phyloP scores from a whole-genome alignment of 2,888 invertebrate species.

The Rhodophaea formosa region DNA sequence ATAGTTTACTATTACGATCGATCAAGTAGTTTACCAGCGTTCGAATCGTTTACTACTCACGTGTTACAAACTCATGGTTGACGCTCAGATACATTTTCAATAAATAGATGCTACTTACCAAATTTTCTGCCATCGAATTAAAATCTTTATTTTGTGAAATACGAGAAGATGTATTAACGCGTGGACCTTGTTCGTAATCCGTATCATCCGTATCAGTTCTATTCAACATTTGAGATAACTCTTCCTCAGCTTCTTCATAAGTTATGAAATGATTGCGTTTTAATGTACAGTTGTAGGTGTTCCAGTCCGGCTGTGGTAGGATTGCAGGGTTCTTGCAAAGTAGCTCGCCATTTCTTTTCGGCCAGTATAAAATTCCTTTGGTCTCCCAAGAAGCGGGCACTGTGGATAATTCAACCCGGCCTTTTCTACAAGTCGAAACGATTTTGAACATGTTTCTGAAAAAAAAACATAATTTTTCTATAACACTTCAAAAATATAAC shows the following conservation, averaged over 20 bases:
- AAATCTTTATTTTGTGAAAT: conserved; percentile 16
- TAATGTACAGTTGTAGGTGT: conserved; percentile 17
- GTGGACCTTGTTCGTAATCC: conserved; percentile 13
- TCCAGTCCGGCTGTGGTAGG: conserved; percentile 6
- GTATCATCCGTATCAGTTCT: conserved; percentile 12
- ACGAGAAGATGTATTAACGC: conserved; percentile 15
- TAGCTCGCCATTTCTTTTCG: conserved; percentile 18
- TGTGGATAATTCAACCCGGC: conserved; percentile 21
- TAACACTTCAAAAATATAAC: conserved; percentile 5
- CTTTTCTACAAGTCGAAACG: conserved; percentile 17
- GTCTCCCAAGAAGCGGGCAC: conserved; percentile 20
- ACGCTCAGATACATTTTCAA: background rate
- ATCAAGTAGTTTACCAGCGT: too few relatives aligned
- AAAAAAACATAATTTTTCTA: conserved; percentile 11
- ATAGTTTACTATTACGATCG: too few relatives aligned
- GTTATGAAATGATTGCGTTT: conserved; percentile 18
- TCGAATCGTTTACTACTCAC: too few relatives aligned
- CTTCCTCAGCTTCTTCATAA: conserved; percentile 10
- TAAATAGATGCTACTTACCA: conserved; percentile 8
- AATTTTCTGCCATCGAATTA: conserved; percentile 13
- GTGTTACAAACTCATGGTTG: too few relatives aligned
- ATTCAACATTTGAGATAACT: conserved; percentile 9
- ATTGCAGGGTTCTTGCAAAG: conserved; percentile 11
- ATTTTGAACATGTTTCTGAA: conserved; percentile 20
- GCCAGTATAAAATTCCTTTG: conserved; percentile 19